Conservation (phyloP, 30 jellyfish, hydroid and myxozoan species). For the Pseudorhiza aurosa region DNA sequence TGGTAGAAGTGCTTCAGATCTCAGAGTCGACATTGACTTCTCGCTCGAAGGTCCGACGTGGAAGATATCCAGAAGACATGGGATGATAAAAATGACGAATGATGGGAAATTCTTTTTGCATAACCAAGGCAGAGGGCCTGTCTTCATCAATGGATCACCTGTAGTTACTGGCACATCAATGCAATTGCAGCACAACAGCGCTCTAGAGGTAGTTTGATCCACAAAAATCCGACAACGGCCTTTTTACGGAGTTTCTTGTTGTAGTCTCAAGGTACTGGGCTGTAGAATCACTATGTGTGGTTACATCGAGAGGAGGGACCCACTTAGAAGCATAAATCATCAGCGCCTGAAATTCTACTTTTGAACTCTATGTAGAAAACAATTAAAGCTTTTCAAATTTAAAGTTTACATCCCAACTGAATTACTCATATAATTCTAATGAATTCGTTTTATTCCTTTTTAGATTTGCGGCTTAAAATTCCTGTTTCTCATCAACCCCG, state of each 20-base stretch:
- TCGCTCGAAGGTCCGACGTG: constrained; percentile 97
- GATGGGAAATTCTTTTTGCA: constrained; percentile 61
- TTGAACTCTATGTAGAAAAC: too few relatives aligned
- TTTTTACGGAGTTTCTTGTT: too few relatives aligned
- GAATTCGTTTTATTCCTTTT: too few relatives aligned
- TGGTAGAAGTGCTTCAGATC: constrained; percentile 81
- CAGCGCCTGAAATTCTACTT: too few relatives aligned
- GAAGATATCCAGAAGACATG: constrained; percentile 93
- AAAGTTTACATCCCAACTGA: too few relatives aligned
- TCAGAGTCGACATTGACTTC: constrained; percentile 85
- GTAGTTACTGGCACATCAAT: constrained; percentile 59
- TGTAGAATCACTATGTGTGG: too few relatives aligned
- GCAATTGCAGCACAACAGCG: constrained; percentile 63
- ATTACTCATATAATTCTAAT: too few relatives aligned
- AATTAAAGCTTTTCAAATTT: too few relatives aligned
- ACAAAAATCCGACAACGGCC: too few relatives aligned
- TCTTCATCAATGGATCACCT: constrained; percentile 85
- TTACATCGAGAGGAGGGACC: too few relatives aligned
- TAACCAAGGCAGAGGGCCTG: constrained; percentile 84
- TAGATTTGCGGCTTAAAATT: constrained; percentile 87
- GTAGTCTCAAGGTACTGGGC: too few relatives aligned
- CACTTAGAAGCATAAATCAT: too few relatives aligned
- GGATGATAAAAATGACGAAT: constrained; percentile 42
- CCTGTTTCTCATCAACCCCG: constrained; percentile 80
- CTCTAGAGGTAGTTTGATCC: constrained; percentile 68